Base-by-base conservation (phyloP, 1,140 invertebrate species). In the Ceratina calcarata region DNA sequence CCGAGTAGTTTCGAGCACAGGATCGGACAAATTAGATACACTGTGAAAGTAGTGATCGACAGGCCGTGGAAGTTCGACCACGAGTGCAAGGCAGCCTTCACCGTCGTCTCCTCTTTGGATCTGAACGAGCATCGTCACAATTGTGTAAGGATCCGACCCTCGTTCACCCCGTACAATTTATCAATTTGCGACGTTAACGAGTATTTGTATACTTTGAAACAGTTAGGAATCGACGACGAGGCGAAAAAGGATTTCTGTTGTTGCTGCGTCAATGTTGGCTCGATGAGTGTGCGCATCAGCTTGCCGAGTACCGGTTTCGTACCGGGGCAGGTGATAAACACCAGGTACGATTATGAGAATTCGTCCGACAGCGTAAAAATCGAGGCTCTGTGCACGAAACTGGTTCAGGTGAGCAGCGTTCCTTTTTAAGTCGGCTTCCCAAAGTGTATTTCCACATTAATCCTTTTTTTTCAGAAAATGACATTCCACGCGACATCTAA, bases 291-390 rank as follows among this genome's bases (percentile, higher is more conserved):
- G 4, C 92, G 94, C 22, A 91, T 95, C 0, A 89, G 86, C 77
- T 87, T 95, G 13, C 95, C 95, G 1, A 91, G 94, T 32, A 64
- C 93, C 0, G 95, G 95, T 0, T 96, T 94, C 86, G 95, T 95
- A 67, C 94, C 95, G 15, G 95, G 95, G 0, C 95, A 96, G 91
- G 90, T 91, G 32, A 94, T 96, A 86, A 94, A 94, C 2, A 90
- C 95, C 8, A 92, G 90, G 51, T 88, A 95, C 22, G 93, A 95
- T 82, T 93, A 95, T 32, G 93, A 95, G 66, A 95, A 95, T 76
- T 93, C 93, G n/a, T 95, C 95, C 20, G 94, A 94, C 88, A 37
- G 93, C 94, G 53, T 90, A 15, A 90, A 94, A 66, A 89, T 96
- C 91, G 13, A 90, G 92, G 24, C 91, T 96, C 0, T 94, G 94